Evolutionary conservation across 2,888 invertebrate species (phyloP), one percentile per base, ranked within the genome.

Genomic region (Ophonus ardosiacus): DNA sequence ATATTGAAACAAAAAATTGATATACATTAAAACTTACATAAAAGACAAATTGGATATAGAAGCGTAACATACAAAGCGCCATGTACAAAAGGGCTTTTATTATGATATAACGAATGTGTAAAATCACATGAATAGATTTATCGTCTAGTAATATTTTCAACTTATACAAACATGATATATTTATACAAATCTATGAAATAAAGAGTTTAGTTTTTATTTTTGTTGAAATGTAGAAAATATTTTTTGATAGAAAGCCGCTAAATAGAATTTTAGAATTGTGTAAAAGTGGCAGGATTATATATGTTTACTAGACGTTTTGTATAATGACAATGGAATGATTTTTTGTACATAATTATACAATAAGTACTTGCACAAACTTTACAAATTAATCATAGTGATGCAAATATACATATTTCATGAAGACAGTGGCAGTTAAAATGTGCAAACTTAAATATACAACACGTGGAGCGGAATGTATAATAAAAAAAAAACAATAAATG

Each of bases 11-110:
- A 17, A 15, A 74, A 31, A 51, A 21, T 40, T 40, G 21, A 18
- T 74, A 56, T 56, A 71, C 71, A 71, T 31, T 31, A 31, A 71
- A 65, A 17, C 57, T 31, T 71, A 57, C 79, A 56, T 31, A 57
- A 59, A 80, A 80, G 21, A 80, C 38, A 59, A 57, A 57, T 79
- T 59, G 59, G 59, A 31, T 80, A 80, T 80, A 80, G 59, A 80
- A 80, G 79, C 79, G 59, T 80, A 80, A 80, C 79, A 82, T 71
- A 68, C 24, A 82, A 71, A 82, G 82, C 68, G 82, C 71, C 82
- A 82, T 82, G 82, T 82, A 82, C 81, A 81, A 68, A 68, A 79
- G 79, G 79, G 59, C 79, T 51, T 71, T 74, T 51, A 74, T 17
- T 43, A 74, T 74, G 43, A 51, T 43, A 15, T 51, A 68, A 51